Evolutionary conservation across 92 coral and sea anemone species (phyloP).

Genomic region (Pocillopora grandis): DNA sequence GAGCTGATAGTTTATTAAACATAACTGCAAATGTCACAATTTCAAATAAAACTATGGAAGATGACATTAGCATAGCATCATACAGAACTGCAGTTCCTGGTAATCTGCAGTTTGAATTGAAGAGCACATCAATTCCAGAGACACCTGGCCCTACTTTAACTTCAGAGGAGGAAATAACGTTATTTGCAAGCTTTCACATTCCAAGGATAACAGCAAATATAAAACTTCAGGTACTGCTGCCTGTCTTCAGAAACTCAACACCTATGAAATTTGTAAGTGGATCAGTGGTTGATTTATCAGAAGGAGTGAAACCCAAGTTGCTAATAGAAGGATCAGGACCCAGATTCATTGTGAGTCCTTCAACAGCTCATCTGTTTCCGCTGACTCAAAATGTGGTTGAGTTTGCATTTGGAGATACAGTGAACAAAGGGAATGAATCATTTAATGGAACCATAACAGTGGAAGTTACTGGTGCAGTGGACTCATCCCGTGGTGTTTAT

Average conservation of each 20-base stretch:
- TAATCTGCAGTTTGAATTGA: slow-evolving; percentile 28
- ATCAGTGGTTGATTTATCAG: slow-evolving; percentile 43
- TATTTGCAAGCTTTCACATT: slow-evolving; percentile 52
- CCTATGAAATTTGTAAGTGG: slow-evolving; percentile 65
- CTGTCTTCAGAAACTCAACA: slow-evolving; percentile 56
- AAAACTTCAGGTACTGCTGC: slow-evolving; percentile 52
- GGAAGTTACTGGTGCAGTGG: slow-evolving; percentile 56
- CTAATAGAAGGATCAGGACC: slow-evolving; percentile 43
- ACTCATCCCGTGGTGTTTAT: slow-evolving; percentile 38
- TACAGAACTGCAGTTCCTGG: slow-evolving; percentile 48
- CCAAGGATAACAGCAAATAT: slow-evolving; percentile 80
- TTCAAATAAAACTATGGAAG: slow-evolving; percentile 22
- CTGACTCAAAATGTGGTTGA: slow-evolving; percentile 52
- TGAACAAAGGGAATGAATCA: slow-evolving; percentile 39
- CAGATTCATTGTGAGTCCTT: slow-evolving; percentile 28
- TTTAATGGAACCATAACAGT: slow-evolving; percentile 42
- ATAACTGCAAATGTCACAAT: slow-evolving; percentile 56
- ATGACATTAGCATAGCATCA: slow-evolving; percentile 46
- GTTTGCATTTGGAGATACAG: slow-evolving; percentile 62
- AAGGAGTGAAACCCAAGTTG: slow-evolving; percentile 52
- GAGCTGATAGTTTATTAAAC: slow-evolving; percentile 64
- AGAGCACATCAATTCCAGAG: slow-evolving; percentile 48
- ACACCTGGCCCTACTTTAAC: slow-evolving; percentile 69
- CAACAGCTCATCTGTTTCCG: slow-evolving; percentile 37
- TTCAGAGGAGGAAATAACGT: slow-evolving; percentile 61